A percentile compares a stretch with the other conserved stretches of the same genome.
phyloP scores from a whole-genome alignment of 1,140 invertebrate species.

The Zaprionus inermis region DNA sequence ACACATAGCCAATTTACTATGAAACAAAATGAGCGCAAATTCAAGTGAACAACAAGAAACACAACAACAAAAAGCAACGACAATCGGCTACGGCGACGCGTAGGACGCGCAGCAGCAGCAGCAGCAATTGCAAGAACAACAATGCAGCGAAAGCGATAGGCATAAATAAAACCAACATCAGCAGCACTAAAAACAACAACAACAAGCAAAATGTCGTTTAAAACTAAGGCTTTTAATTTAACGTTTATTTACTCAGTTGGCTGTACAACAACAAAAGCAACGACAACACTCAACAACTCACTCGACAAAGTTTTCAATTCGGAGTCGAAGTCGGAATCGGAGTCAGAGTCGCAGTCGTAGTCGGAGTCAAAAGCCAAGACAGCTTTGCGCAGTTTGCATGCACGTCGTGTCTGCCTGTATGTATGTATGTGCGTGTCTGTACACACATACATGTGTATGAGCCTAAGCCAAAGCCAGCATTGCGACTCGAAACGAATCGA shows the following conservation, averaged over 20 bases:
- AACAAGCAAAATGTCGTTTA: slow-evolving; percentile 10
- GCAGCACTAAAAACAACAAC: slow-evolving; percentile 1
- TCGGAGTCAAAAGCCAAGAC: slow-evolving; percentile 37
- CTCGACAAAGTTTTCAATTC: slow-evolving; percentile 13
- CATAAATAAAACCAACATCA: slow-evolving; percentile 7
- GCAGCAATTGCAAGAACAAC: slow-evolving; percentile 40
- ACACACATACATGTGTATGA: slow-evolving; percentile 2
- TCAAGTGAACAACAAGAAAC: slow-evolving; percentile 37
- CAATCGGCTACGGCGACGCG: slow-evolving; percentile 23
- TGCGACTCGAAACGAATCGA: slow-evolving; percentile 25
- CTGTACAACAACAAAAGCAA: slow-evolving; percentile 28
- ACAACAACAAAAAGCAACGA: slow-evolving; percentile 9
- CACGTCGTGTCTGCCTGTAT: slow-evolving; percentile 1
- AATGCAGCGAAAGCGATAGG: slow-evolving; percentile 6
- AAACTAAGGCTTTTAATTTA: slow-evolving; percentile 28
- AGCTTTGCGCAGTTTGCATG: slow-evolving; percentile 29
- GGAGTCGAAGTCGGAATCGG: slow-evolving; percentile 8
- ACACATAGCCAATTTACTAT: slow-evolving; percentile 44
- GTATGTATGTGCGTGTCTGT: slow-evolving; percentile 16
- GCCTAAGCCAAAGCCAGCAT: slow-evolving; percentile 20
- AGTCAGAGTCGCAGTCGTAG: background rate
- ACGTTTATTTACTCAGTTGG: slow-evolving; percentile 45
- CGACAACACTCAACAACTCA: background rate
- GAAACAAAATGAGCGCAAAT: slow-evolving; percentile 51
- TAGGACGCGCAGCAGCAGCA: slow-evolving; percentile 27